A percentile compares a stretch with the other conserved stretches of the same genome.
These are phyloP conservation scores for Venusia cambrica DNA, from an alignment of 2,888 invertebrate species.

Conservation along the genomic window DNA sequence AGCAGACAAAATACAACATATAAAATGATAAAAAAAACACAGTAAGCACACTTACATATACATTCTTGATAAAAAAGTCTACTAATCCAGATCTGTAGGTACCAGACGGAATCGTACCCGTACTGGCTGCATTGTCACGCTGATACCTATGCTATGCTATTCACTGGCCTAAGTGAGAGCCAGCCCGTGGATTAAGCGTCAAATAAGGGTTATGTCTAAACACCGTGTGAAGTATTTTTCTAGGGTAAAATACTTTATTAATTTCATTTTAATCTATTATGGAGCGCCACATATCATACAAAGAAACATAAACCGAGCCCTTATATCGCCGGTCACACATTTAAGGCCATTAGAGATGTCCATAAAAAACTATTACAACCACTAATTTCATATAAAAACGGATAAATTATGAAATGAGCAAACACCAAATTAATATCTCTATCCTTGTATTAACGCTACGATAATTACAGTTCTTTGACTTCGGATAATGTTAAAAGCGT, in stretches of 20 bases:
- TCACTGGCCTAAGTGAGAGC: too few relatives aligned
- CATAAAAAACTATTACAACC: conserved; percentile 67
- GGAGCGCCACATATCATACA: conserved; percentile 17
- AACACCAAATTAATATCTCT: conserved; percentile 78
- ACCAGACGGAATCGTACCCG: too few relatives aligned
- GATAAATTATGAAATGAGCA: conserved; percentile 75
- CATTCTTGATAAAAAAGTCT: too few relatives aligned
- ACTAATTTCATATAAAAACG: conserved; percentile 68
- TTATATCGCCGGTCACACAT: conserved; percentile 53
- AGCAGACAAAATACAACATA: too few relatives aligned
- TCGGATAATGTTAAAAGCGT: conserved; percentile 55
- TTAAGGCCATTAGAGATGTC: conserved; percentile 64
- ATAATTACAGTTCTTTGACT: conserved; percentile 70
- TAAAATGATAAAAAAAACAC: too few relatives aligned
- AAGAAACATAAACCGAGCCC: conserved; percentile 20
- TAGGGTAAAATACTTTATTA: too few relatives aligned
- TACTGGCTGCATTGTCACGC: too few relatives aligned
- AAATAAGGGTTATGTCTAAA: too few relatives aligned
- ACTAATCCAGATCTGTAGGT: too few relatives aligned
- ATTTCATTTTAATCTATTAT: conserved; percentile 31
- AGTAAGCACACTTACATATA: too few relatives aligned
- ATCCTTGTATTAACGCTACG: conserved; percentile 74
- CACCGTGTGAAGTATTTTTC: conserved; percentile 9
- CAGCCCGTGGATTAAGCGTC: too few relatives aligned
- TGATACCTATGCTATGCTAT: too few relatives aligned